Base-by-base conservation (phyloP, 2,888 invertebrate genomes). In the Drosophila stalkeri region DNA sequence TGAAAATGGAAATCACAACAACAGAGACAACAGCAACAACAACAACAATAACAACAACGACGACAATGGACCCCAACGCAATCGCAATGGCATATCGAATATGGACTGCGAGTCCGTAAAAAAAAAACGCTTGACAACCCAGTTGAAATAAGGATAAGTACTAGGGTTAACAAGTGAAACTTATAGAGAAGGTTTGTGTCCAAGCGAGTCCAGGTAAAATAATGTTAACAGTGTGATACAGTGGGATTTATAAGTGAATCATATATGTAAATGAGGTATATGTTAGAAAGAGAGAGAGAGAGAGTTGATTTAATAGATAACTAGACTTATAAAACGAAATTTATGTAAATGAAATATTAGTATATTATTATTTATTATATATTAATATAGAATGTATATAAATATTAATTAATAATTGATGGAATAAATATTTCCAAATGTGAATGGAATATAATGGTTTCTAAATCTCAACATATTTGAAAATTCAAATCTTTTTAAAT, bases 1-100 rank as follows among this genome's bases (percentile, higher is more conserved):
- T 82, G 76, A 65, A 78, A 82, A 82, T 81, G 82, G 76, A 83
- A 83, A 84, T 87, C 74, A 76, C 81, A 82, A 72, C 80, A 69
- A 71, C 68, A 69, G 59, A 60, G 31, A 54, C 61, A 64, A 46
- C 71, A 59, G 37, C 64, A 65, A 33, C 81, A 79, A 52, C 61
- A 65, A 33, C 81, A 79, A 72, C 80, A 68, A 68, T 65, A 68
- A 52, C 56, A 66, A 47, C 69, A 43, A 33, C 9, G 9, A 49
- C 57, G 37, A 64, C 65, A 60, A 49, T 60, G 60, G 14, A 9
- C 16, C 31, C 31, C 49, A 64, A 56, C 39, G 62, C 65, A 64
- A 72, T 79, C 80, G 59, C 73, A 72, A 79, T 76, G 71, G 75
- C 55, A 73, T 65, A 71, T 75, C 75, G 75, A 77, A 75, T 89